Conservation (phyloP, 2,113 vertebrate species). For the Syngnathus floridae region DNA sequence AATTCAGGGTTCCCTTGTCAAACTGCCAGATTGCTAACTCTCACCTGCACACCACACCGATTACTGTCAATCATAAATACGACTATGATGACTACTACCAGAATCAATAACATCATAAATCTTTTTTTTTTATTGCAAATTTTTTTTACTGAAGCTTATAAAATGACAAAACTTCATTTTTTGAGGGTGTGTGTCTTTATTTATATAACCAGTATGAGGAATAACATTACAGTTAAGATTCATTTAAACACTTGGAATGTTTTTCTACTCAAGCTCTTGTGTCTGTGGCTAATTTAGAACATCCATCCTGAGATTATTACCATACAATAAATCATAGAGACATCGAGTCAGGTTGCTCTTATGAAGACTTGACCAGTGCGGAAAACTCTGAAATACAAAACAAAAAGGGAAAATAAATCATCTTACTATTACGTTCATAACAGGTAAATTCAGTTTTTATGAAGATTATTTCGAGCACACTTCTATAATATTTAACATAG, state of each 20-base stretch:
- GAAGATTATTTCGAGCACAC: too few species aligned
- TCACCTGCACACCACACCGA: constrained; percentile 7
- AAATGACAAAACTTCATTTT: background rate
- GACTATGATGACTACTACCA: background rate
- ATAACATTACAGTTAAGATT: constrained; percentile 4
- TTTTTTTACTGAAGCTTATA: too few species aligned
- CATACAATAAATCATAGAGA: background rate
- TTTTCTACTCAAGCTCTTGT: background rate
- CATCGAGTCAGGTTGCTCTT: constrained; percentile 6
- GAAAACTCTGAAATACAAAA: constrained; percentile 59
- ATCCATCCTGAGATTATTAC: constrained; percentile 16
- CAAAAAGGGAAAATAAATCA: background rate
- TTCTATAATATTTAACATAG: too few species aligned
- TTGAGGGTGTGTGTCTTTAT: constrained; percentile 22
- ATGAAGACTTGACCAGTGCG: constrained; percentile 60
- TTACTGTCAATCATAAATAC: background rate
- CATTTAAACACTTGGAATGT: constrained; percentile 8
- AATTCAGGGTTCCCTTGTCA: background rate
- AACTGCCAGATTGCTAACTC: background rate
- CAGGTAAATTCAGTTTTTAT: too few species aligned
- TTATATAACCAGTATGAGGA: constrained; percentile 20
- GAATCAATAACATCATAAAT: background rate
- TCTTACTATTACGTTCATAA: too few species aligned
- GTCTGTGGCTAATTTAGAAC: constrained; percentile 6
- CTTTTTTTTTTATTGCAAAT: too few species aligned